Evolutionary conservation across 2,797 vertebrate genomes (phyloP).

Genomic region (Acridotheres tristis): DNA sequence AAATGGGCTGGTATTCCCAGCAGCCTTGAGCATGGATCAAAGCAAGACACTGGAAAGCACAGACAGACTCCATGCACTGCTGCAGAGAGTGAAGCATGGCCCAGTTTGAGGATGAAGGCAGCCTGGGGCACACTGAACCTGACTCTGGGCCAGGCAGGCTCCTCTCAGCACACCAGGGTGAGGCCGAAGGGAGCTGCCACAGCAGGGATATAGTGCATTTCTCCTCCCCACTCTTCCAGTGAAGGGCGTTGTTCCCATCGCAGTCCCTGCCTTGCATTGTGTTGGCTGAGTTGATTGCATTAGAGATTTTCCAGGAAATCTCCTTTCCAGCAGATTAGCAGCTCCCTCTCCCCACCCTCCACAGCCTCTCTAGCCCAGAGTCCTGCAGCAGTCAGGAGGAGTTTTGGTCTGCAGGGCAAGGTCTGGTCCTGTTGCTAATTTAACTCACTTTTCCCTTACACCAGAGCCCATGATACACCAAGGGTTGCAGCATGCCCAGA

Average conservation of each 20-base stretch:
- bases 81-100: neutral
- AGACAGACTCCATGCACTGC: neutral
- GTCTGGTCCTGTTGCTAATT: neutral
- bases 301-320: neutral
- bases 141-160: neutral
- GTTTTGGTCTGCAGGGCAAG: neutral
- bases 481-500: neutral
- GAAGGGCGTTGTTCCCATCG: fast-evolving
- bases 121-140: neutral
- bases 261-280: neutral
- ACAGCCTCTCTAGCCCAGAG: neutral
- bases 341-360: neutral
- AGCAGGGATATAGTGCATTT: neutral
- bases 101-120: neutral
- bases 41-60: neutral
- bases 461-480: fast-evolving
- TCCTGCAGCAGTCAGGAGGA: neutral
- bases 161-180: neutral
- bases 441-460: neutral
- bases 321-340: slow-evolving; percentile 3
- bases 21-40: neutral
- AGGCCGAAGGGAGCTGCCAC: neutral
- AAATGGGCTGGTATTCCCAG: neutral
- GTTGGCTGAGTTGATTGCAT: neutral
- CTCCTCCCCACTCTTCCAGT: neutral